Percentiles rank a stretch among this genome's conserved stretches.
phyloP scores from a whole-genome alignment of 2,888 invertebrate genomes.

The Theretra japonica region DNA sequence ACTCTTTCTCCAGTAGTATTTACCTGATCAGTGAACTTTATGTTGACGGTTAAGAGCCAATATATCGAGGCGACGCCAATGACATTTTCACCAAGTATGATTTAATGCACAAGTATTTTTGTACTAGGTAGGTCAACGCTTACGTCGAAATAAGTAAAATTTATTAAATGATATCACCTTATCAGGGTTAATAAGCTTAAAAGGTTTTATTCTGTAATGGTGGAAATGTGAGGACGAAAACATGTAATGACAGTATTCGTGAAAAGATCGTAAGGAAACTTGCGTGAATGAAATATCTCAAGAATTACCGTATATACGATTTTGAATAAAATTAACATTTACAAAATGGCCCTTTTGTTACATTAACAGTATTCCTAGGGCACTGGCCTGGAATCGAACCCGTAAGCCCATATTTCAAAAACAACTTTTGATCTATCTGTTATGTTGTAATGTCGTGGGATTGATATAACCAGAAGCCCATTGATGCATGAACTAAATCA shows the following conservation, averaged over 20 bases:
- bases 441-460: constrained; percentile 13
- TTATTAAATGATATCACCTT: constrained; percentile 25
- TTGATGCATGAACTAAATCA: constrained; percentile 24
- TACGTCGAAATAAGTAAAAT: constrained; percentile 20
- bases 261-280: no score
- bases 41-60: background rate
- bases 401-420: background rate
- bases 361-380: no score
- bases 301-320: no score
- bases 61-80: constrained; percentile 2
- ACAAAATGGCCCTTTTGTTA: no score
- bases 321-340: no score
- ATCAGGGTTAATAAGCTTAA: constrained; percentile 24
- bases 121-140: constrained; percentile 16
- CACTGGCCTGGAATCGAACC: background rate
- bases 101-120: constrained; percentile 19
- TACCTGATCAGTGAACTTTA: background rate
- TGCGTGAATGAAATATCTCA: no score
- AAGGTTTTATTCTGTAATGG: constrained; percentile 15
- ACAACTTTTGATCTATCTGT: background rate
- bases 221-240: constrained; percentile 1
- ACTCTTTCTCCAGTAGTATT: background rate
- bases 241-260: background rate
- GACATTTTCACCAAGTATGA: constrained; percentile 26
- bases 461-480: constrained; percentile 18